These are phyloP conservation scores for Ceramica pisi DNA, from an alignment of 2,888 invertebrate genomes.

Conservation along the genomic window DNA sequence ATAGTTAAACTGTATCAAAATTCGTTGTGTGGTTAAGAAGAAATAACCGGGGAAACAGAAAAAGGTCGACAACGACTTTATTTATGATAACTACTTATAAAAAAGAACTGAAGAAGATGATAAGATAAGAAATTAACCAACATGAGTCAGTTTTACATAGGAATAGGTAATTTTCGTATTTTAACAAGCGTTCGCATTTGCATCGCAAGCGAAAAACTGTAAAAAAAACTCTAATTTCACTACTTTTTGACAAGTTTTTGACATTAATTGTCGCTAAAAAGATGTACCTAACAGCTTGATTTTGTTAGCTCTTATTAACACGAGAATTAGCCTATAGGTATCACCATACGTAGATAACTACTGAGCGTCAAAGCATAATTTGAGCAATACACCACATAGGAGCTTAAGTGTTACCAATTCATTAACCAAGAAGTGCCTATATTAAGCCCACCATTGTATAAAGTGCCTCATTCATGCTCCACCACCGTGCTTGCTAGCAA, in stretches of 20 bases:
- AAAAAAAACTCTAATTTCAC: too few species aligned
- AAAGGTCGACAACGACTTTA: neutral
- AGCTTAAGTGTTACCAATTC: constrained; percentile 51
- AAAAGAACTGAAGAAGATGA: too few species aligned
- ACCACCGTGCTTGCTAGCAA: constrained; percentile 50
- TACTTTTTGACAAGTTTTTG: too few species aligned
- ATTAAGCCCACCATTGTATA: constrained; percentile 54
- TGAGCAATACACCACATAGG: constrained; percentile 25
- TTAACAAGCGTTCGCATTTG: too few species aligned
- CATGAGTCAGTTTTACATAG: too few species aligned
- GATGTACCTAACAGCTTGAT: too few species aligned
- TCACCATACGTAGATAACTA: neutral
- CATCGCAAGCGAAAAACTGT: too few species aligned
- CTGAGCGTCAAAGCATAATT: constrained; percentile 24
- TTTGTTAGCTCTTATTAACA: too few species aligned
- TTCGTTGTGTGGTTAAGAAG: neutral
- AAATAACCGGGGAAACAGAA: neutral
- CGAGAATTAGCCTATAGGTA: too few species aligned
- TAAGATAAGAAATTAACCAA: too few species aligned
- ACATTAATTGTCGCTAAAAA: too few species aligned
- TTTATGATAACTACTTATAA: neutral
- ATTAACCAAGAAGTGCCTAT: constrained; percentile 53
- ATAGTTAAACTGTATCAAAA: neutral
- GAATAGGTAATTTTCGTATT: too few species aligned
- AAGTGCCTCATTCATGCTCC: constrained; percentile 49